These are phyloP conservation scores for Luperina nickerlii DNA, from an alignment of 2,888 invertebrate species.

Conservation along the genomic window DNA sequence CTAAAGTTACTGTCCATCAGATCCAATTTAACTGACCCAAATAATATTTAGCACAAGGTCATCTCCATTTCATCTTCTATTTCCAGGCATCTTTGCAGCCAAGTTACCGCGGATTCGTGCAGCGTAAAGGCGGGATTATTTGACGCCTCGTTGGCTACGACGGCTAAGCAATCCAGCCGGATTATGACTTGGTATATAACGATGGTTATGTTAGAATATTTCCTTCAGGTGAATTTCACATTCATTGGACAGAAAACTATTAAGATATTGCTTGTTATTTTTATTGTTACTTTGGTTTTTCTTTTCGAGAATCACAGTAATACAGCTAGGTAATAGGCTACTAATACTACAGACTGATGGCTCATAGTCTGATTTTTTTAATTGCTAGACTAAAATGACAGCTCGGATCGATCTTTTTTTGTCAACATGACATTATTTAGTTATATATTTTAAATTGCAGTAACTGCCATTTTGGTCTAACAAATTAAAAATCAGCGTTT, in stretches of 20 bases:
- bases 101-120: constrained; percentile 61
- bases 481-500: too few species aligned
- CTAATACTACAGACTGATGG: neutral
- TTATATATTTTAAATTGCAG: too few species aligned
- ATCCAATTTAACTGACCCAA: neutral
- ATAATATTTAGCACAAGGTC: neutral
- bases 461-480: neutral
- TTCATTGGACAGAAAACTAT: constrained; percentile 18
- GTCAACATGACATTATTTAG: too few species aligned
- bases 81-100: constrained; percentile 58
- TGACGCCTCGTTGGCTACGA: constrained; percentile 71
- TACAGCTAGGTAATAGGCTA: neutral
- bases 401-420: too few species aligned
- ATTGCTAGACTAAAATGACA: too few species aligned
- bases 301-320: neutral
- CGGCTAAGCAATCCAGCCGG: constrained; percentile 64
- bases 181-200: constrained; percentile 59
- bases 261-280: neutral
- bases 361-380: too few species aligned
- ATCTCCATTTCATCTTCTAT: constrained; percentile 25
- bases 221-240: constrained; percentile 37
- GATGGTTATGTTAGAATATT: constrained; percentile 50
- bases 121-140: constrained; percentile 73
- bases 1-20: neutral
- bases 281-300: neutral